Base-by-base conservation (phyloP, 2,113 vertebrate genomes). In the Fulica atra region DNA sequence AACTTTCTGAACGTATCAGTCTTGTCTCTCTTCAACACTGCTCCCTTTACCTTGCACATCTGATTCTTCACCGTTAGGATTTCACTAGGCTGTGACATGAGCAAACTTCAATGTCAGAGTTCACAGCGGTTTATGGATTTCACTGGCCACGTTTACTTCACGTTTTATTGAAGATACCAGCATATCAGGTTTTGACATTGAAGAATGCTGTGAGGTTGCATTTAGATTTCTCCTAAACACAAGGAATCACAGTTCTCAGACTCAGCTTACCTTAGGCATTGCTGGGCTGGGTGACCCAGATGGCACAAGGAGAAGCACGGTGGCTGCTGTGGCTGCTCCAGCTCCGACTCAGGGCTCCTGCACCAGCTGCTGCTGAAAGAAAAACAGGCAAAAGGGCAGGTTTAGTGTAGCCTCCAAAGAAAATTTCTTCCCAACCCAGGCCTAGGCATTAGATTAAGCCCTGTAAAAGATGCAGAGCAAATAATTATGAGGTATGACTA, bases 271-370 rank as follows among this genome's bases (percentile, higher is more conserved):
- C 12, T 60, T 19, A 77, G 66, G 35, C 29, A 26, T 60, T 14
- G 3, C 21, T 53, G 48, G 35, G 26, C 40, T 57, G 51, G 54
- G 38, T 25, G 54, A 61, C 11, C 10, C 50, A 54, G 72, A 57
- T 35, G 11, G 9, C 10, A 6, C 4, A 11, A 23, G 40, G 64
- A 69, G 59, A 54, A 68, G 26, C 17, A 21, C 1, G 3, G 18
- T 0, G 1, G n/a, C 16, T 1, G 0, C 38, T 59, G 5, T 7
- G 25, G 13, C 68, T 57, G 42, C 6, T 33, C 33, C 15, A 4
- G 25, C 59, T 86, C 25, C 1, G 1, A 33, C 7, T 91, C 3
- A 1, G 9, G 13, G 28, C 19, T 78, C 13, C 26, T 23, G 50
- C 19, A 60, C 5, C 16, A 86, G 36, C 19, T 40, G 2, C 28